Evolutionary conservation across 2,113 vertebrate species (phyloP), one percentile per base, ranked within the genome.

Genomic region (Cairina moschata): DNA sequence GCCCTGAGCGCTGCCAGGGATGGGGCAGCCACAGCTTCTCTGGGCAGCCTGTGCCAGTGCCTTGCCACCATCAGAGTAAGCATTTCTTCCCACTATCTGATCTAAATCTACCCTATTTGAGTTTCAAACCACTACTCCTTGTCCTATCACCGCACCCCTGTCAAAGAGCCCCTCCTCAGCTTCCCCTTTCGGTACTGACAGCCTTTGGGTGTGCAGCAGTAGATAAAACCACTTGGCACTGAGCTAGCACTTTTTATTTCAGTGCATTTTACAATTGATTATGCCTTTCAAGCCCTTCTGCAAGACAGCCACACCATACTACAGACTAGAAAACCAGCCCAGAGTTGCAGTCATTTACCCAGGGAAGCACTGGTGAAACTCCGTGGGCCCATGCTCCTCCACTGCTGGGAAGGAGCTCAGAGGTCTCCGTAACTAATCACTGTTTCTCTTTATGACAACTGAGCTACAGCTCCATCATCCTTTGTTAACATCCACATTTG

Each of bases 221-320:
- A 93, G 88, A 92, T 91, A 94, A 94, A 94, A 73, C 56, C 92
- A 66, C 80, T 93, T 91, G 79, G 48, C 86, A 87, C 90, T 52
- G 77, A 91, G 73, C 76, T 58, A 76, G 77, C 73, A 82, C 88
- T 88, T 96, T 88, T 85, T 93, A 62, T 95, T 91, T 93, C 86
- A 95, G 62, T 46, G 54, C 74, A 52, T 82, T 94, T 89, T 82
- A 92, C 80, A 84, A 89, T 4, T 50, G 69, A 69, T 85, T 92
- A 69, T 79, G 77, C 58, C 44, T 73, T 93, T 67, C 90, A 93
- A 62, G 58, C 56, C 76, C 34, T 86, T 62, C 90, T 75, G 54
- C 34, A 79, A 69, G 59, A 93, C 50, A 95, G 84, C 73, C 3
- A 1, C 92, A 75, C 73, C 12, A 0, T 50, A 62, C 48, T 46